Evolutionary conservation across 2,888 invertebrate species (phyloP).

Genomic region (Apotomis capreana): DNA sequence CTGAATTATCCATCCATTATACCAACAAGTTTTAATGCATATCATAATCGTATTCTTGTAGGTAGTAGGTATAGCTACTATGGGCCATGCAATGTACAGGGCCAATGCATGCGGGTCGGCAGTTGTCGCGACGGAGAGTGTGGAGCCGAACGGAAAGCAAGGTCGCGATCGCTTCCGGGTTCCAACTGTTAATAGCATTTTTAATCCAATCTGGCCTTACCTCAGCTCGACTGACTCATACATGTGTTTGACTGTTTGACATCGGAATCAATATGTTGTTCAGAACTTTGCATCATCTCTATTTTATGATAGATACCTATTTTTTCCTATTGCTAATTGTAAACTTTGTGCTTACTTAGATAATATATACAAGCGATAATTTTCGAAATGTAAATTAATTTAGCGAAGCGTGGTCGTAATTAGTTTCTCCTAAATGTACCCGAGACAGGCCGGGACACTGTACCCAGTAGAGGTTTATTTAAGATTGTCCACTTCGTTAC

Average conservation of each 20-base stretch:
- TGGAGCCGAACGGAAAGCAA: slow-evolving; percentile 9
- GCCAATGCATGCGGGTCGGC: not conserved
- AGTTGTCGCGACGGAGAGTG: slow-evolving; percentile 1
- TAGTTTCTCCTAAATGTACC: too few relatives aligned
- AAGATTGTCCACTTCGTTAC: too few relatives aligned
- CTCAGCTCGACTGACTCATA: slow-evolving; percentile 21
- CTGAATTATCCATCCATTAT: too few relatives aligned
- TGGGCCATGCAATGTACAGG: not conserved
- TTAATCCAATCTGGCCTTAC: slow-evolving; percentile 19
- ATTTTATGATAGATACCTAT: not conserved
- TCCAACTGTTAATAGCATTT: slow-evolving; percentile 25
- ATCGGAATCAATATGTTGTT: slow-evolving; percentile 7
- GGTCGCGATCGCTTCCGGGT: slow-evolving; percentile 28
- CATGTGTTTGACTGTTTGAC: slow-evolving; percentile 5
- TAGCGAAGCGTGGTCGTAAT: too few relatives aligned
- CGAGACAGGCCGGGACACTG: too few relatives aligned
- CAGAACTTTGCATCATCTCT: slow-evolving; percentile 13
- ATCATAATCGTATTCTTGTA: too few relatives aligned
- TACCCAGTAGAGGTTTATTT: too few relatives aligned
- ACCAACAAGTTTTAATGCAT: too few relatives aligned
- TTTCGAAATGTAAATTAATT: too few relatives aligned
- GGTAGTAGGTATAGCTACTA: too few relatives aligned
- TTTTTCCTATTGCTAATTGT: not conserved
- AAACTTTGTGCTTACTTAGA: not conserved
- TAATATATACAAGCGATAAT: too few relatives aligned